Evolutionary conservation across 2,113 vertebrate genomes (phyloP).

Genomic region (Motacilla tschutschensis): DNA sequence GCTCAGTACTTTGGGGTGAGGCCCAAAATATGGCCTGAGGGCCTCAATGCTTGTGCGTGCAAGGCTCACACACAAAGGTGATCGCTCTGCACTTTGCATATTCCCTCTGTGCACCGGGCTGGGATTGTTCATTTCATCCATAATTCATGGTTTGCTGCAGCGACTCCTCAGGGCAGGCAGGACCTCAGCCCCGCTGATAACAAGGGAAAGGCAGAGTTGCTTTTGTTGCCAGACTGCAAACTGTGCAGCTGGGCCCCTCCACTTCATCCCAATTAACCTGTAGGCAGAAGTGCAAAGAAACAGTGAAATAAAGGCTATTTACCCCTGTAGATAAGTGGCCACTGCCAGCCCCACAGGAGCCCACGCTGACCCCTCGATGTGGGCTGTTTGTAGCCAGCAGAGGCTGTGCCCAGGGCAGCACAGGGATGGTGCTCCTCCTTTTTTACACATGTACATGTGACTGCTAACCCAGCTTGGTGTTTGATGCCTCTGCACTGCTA

Average conservation of each 20-base stretch:
- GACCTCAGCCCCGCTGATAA: neutral
- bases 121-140: constrained; percentile 54
- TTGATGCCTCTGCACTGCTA: accelerated
- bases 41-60: neutral
- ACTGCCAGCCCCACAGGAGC: neutral
- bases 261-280: neutral
- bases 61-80: neutral
- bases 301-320: neutral
- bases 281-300: neutral
- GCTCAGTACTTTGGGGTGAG: accelerated
- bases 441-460: accelerated
- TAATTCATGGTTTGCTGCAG: constrained; percentile 58
- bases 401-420: neutral
- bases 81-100: constrained; percentile 33
- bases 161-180: neutral
- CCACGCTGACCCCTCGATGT: accelerated
- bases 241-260: neutral
- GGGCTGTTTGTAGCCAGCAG: neutral
- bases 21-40: no score
- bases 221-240: neutral
- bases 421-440: neutral
- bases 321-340: accelerated
- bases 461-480: accelerated
- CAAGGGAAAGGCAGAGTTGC: neutral
- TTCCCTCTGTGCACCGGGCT: constrained; percentile 29